Percentiles rank a stretch among this genome's conserved stretches.
phyloP scores from a whole-genome alignment of 2,113 vertebrate genomes.

The Uria aalge region DNA sequence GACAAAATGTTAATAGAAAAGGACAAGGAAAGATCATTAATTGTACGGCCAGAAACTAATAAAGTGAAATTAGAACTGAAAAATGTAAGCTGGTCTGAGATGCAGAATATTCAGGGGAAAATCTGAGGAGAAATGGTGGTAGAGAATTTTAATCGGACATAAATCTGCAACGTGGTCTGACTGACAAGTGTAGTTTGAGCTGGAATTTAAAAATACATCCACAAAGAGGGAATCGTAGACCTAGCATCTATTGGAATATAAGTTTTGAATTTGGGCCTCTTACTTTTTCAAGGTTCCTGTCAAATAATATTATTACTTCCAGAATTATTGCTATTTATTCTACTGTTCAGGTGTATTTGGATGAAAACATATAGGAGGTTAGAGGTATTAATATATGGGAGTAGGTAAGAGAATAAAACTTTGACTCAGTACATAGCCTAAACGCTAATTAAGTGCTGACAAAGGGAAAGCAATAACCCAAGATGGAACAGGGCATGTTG shows the following conservation, averaged over 20 bases:
- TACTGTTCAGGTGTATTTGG: neutral
- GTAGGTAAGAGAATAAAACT: neutral
- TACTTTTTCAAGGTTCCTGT: neutral
- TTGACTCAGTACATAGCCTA: neutral
- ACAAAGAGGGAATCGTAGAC: neutral
- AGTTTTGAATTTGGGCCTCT: neutral
- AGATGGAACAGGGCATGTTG: neutral
- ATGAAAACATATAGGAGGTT: neutral
- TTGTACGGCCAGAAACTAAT: neutral
- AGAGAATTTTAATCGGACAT: neutral
- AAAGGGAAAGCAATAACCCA: neutral
- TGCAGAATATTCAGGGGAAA: neutral
- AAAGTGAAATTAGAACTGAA: neutral
- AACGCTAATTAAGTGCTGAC: neutral
- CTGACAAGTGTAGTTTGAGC: neutral
- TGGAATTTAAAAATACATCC: neutral
- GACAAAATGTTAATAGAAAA: slow-evolving; percentile 23
- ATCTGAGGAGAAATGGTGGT: neutral
- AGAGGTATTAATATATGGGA: neutral
- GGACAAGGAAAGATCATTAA: neutral
- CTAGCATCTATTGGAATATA: neutral
- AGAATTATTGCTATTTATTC: neutral
- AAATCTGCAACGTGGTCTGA: neutral
- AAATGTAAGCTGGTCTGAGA: neutral
- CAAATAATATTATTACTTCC: neutral